Percentiles rank a stretch among this genome's conserved stretches.
These are phyloP conservation scores for Takifugu ocellatus DNA, from an alignment of 2,797 vertebrate species.

Conservation along the genomic window DNA sequence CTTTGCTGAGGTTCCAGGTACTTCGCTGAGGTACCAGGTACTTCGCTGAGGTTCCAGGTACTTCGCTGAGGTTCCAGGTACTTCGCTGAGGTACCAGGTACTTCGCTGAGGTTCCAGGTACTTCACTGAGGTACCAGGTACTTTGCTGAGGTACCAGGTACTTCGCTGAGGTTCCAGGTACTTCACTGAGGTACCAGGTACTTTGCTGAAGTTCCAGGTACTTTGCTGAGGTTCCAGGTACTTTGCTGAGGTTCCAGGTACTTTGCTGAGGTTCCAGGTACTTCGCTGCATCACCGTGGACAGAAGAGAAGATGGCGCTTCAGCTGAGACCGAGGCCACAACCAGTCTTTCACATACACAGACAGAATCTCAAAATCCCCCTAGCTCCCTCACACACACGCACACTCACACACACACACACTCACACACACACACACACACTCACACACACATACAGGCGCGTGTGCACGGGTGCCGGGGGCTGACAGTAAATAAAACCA, in stretches of 20 bases:
- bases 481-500: conserved; percentile 75
- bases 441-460: conserved; percentile 35
- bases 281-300: conserved; percentile 29
- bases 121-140: no score
- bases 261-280: conserved; percentile 23
- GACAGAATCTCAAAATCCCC: neutral
- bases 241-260: no score
- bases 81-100: no score
- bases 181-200: no score
- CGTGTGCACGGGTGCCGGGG: conserved; percentile 53
- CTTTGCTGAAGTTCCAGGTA: no score
- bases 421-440: conserved; percentile 14
- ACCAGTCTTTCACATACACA: conserved; percentile 24
- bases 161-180: conserved; percentile 23
- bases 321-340: conserved; percentile 48
- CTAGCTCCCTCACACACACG: neutral
- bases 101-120: no score
- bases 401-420: conserved; percentile 16
- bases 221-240: no score
- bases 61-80: conserved; percentile 23
- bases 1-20: no score
- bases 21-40: no score
- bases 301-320: conserved; percentile 38
- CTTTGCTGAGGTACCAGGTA: no score
- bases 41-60: no score